Conservation (phyloP, 2,797 vertebrate genomes). For the Champsocephalus gunnari region DNA sequence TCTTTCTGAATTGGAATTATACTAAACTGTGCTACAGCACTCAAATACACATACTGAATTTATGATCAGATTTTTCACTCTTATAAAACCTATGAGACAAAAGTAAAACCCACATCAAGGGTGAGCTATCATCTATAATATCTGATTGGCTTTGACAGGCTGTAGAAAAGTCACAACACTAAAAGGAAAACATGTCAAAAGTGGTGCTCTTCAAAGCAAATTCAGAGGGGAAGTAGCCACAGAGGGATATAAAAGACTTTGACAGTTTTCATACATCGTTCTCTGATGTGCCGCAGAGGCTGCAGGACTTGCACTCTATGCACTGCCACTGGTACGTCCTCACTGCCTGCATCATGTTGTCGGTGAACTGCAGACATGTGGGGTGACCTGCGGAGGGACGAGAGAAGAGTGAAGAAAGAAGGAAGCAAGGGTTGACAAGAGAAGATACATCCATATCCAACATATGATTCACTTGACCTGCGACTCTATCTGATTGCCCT, state of each 20-base stretch:
- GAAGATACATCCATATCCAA: neutral
- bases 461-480: constrained; percentile 3
- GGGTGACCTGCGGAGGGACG: constrained; percentile 89
- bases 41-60: neutral
- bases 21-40: neutral
- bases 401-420: constrained; percentile 71
- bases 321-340: constrained; percentile 99
- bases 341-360: constrained; percentile 98
- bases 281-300: constrained; percentile 97
- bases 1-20: neutral
- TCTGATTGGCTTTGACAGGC: constrained; percentile 13
- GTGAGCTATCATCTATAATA: neutral
- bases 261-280: constrained; percentile 89
- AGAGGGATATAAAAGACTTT: neutral
- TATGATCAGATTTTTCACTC: neutral
- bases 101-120: neutral
- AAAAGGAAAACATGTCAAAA: constrained; percentile 13
- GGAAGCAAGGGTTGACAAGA: neutral
- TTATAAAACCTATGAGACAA: neutral
- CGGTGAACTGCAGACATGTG: constrained; percentile 98
- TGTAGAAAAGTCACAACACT: constrained; percentile 20
- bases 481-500: neutral
- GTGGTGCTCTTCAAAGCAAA: neutral
- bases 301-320: constrained; percentile 99
- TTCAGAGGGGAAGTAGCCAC: neutral